Base-by-base conservation (phyloP, 2,797 vertebrate genomes). In the Sebastiscus tertius region DNA sequence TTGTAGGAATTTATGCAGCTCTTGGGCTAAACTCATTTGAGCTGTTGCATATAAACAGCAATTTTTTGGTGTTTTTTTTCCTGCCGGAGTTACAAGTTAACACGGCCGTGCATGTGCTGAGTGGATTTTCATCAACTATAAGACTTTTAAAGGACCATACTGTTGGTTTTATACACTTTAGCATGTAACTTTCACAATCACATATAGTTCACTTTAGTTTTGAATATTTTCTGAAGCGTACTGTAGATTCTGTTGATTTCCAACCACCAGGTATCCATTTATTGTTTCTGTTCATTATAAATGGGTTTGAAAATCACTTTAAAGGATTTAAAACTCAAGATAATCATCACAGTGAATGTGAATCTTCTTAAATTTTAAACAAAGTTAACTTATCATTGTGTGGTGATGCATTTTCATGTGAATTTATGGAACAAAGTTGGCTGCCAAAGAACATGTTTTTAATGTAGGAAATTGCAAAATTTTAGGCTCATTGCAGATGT, bases 1-100 rank as follows among this genome's bases (percentile, higher is more conserved):
- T 93, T 86, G 86, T 78, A 46, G 52, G 80, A 85, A 84, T 77
- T 74, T 85, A 80, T 89, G 88, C 87, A 64, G 67, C 84, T 18
- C 73, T 82, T 14, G 52, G 54, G 29, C 56, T 34, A 78, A 42
- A 87, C 86, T 83, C 81, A 62, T 79, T 62, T 60, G 26, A 81
- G 65, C 70, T 71, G 39, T 72, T 77, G 71, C 36, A 74, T 26
- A 64, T 29, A 82, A 71, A 82, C 55, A 69, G 82, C 16, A 68
- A 59, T 46, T 62, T 55, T 66, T 22, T n/a, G 59, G 60, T 14
- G 59, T 71, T 83, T 71, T 83, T 71, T 83, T 68, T 75, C 59
- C 18, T 49, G 26, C 52, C 7, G 34, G 1, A 56, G 10, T 64
- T 58, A 14, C 11, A 69, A 2, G 16, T 56, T 67, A 46, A 68